phyloP scores from a whole-genome alignment of 2,113 vertebrate species.

The Indri indri region DNA sequence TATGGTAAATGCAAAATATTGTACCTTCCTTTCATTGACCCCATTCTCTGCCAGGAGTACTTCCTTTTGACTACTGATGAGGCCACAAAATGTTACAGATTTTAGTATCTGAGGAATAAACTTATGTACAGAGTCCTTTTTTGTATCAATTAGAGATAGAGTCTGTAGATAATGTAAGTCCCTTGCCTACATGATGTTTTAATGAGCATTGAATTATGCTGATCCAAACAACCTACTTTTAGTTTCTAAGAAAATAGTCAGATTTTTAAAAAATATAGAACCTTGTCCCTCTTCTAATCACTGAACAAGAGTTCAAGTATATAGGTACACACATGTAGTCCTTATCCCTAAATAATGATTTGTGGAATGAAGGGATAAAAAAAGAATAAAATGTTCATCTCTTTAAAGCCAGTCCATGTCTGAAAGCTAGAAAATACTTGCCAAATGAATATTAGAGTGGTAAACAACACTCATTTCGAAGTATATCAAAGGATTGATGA shows the following conservation, averaged over 20 bases:
- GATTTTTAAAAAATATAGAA: not conserved
- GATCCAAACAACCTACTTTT: not conserved
- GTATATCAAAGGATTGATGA: not conserved
- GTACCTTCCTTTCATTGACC: not conserved
- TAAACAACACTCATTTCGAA: constrained; percentile 26
- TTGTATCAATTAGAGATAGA: not conserved
- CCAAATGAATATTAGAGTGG: not conserved
- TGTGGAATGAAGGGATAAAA: not conserved
- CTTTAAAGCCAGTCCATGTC: not conserved
- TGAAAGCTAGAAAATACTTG: constrained; percentile 9
- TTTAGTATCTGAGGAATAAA: not conserved
- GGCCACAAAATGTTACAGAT: not conserved
- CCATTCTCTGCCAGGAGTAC: not conserved
- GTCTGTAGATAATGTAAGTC: not conserved
- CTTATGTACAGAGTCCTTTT: not conserved
- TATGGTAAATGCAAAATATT: not conserved
- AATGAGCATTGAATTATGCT: not conserved
- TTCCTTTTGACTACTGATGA: not conserved
- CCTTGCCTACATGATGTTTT: not conserved
- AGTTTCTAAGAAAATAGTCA: constrained; percentile 8
- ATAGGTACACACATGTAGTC: not conserved
- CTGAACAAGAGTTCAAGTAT: not conserved
- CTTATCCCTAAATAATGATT: not conserved
- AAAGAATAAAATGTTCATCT: not conserved
- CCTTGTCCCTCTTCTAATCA: not conserved